Evolutionary conservation across 2,113 vertebrate species (phyloP).

Genomic region (Pseudorectes ferrugineus): DNA sequence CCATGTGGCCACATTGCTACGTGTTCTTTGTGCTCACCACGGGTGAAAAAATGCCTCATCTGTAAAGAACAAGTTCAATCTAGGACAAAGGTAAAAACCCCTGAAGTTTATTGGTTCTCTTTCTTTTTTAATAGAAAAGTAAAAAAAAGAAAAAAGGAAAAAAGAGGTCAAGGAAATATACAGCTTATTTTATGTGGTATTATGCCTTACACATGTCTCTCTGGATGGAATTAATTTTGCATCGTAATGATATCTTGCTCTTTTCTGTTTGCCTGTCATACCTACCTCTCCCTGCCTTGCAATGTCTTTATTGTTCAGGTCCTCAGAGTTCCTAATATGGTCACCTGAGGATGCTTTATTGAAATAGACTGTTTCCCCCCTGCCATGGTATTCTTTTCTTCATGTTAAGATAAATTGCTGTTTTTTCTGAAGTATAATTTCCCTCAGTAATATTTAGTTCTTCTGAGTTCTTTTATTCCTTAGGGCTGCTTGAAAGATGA

Average conservation of each 20-base stretch:
- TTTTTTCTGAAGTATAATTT: neutral
- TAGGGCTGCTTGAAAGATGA: neutral
- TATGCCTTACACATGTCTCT: neutral
- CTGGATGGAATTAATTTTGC: neutral
- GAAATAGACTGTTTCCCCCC: neutral
- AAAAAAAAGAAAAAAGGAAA: neutral
- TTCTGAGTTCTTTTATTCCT: neutral
- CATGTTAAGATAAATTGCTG: neutral
- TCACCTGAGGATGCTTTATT: neutral
- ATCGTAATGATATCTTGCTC: neutral
- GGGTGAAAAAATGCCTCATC: slow-evolving; percentile 99
- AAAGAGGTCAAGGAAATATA: neutral
- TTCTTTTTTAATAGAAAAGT: neutral
- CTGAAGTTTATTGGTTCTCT: neutral
- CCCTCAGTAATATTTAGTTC: neutral
- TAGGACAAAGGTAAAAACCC: slow-evolving; percentile 88
- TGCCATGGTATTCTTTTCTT: neutral
- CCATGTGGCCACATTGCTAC: slow-evolving; percentile 98
- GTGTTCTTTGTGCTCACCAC: slow-evolving; percentile 96
- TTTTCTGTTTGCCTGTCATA: neutral
- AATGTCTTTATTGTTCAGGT: neutral
- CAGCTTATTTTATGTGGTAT: neutral
- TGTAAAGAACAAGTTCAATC: slow-evolving; percentile 99
- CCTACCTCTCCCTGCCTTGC: neutral
- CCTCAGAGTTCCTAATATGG: neutral